Evolutionary conservation across 2,888 invertebrate species (phyloP).

Genomic region (Ophonus ardosiacus): DNA sequence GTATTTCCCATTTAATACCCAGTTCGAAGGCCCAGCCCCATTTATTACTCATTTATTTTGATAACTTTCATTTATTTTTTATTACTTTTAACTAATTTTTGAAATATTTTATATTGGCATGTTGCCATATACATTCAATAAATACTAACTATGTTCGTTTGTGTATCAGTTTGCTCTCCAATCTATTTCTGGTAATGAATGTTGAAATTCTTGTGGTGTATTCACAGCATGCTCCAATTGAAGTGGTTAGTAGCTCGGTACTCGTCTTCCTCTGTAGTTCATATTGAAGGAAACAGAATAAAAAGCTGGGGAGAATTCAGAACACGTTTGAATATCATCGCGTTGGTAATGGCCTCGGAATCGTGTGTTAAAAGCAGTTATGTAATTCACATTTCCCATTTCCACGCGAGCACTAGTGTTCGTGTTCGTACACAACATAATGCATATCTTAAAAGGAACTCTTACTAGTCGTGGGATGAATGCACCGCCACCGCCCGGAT

Average conservation of each 20-base stretch:
- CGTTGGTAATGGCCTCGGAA: constrained; percentile 56
- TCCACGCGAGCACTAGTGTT: constrained; percentile 48
- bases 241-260: constrained; percentile 7
- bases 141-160: no score
- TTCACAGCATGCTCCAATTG: constrained; percentile 30
- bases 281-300: constrained; percentile 58
- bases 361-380: constrained; percentile 63
- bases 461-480: constrained; percentile 12
- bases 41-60: no score
- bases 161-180: no score
- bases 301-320: constrained; percentile 45
- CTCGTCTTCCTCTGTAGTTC: constrained; percentile 48
- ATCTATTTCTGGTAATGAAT: not conserved
- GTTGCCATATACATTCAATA: no score
- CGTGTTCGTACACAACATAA: constrained; percentile 45
- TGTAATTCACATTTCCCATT: constrained; percentile 63
- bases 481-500: not conserved
- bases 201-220: not conserved
- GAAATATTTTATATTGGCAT: no score
- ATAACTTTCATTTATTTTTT: no score
- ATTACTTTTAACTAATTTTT: no score
- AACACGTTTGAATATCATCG: constrained; percentile 63
- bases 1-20: no score
- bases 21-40: no score
- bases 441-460: constrained; percentile 56